Evolutionary conservation across 2,888 invertebrate species (phyloP).

Genomic region (Charanyca ferruginea): DNA sequence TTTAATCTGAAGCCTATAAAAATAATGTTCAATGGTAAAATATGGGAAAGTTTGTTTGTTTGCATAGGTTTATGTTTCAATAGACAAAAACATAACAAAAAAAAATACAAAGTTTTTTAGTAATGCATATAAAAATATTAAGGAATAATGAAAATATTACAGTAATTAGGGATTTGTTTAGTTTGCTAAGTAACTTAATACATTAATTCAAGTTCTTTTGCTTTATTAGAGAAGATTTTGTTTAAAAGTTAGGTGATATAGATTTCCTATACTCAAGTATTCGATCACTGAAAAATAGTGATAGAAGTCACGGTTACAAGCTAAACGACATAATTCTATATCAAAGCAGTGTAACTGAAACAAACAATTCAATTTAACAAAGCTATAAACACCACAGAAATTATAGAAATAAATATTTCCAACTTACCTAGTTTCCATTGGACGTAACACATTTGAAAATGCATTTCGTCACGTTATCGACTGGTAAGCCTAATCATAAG

Average conservation of each 20-base stretch:
- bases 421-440: neutral
- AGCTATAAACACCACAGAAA: neutral
- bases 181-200: no score
- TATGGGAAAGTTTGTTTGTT: neutral
- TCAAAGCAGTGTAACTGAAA: neutral
- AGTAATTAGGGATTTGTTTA: no score
- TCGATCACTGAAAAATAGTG: neutral
- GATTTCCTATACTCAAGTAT: no score
- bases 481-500: slow-evolving; percentile 47
- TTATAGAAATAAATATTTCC: neutral
- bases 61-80: neutral
- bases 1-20: neutral
- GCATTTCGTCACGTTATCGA: slow-evolving; percentile 42
- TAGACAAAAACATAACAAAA: no score
- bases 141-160: no score
- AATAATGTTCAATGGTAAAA: neutral
- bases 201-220: no score
- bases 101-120: no score
- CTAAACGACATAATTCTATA: neutral
- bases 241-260: no score
- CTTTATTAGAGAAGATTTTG: no score
- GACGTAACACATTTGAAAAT: slow-evolving; percentile 49
- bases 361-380: slow-evolving; percentile 2
- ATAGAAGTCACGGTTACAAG: neutral
- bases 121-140: no score